Conservation (phyloP, 92 coral and sea anemone species). For the Metridium senile region DNA sequence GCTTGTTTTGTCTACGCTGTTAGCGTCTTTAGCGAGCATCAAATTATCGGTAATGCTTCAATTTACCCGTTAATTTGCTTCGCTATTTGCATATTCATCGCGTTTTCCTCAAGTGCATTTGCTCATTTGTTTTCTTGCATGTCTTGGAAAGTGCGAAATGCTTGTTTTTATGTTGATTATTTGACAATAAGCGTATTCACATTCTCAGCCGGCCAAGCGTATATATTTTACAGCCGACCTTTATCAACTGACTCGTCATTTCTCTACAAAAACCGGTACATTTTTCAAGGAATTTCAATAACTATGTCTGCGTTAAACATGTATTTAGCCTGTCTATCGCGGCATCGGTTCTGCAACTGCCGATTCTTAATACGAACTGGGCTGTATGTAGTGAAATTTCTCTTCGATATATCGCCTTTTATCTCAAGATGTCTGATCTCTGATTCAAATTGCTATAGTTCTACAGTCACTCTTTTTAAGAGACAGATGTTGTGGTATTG, state of each 20-base stretch:
- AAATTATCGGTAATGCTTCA: constrained; percentile 57
- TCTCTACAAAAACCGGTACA: constrained; percentile 33
- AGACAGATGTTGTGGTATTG: constrained; percentile 47
- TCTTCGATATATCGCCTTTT: constrained; percentile 49
- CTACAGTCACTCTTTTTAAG: constrained; percentile 30
- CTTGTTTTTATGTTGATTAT: constrained; percentile 93
- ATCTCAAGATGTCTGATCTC: constrained; percentile 17
- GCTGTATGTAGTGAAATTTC: constrained; percentile 34
- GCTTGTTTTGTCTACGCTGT: constrained; percentile 57
- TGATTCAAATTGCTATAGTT: constrained; percentile 14
- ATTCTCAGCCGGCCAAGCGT: constrained; percentile 76
- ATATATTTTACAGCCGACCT: constrained; percentile 64
- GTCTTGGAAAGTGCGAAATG: constrained; percentile 77
- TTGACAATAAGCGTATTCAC: constrained; percentile 80
- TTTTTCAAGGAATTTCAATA: constrained; percentile 43
- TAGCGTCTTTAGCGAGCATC: constrained; percentile 41
- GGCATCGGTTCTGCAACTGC: constrained; percentile 23
- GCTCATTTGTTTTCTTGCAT: constrained; percentile 91
- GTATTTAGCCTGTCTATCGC: constrained; percentile 46
- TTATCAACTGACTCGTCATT: constrained; percentile 13
- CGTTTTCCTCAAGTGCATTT: constrained; percentile 72
- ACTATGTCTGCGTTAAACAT: constrained; percentile 30
- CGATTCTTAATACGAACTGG: constrained; percentile 26
- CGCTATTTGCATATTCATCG: constrained; percentile 62
- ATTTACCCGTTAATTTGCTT: constrained; percentile 82